These are phyloP conservation scores for Aplysina aerophoba DNA, from an alignment of 37 sponge, comb jelly and placozoan genomes.

Conservation along the genomic window DNA sequence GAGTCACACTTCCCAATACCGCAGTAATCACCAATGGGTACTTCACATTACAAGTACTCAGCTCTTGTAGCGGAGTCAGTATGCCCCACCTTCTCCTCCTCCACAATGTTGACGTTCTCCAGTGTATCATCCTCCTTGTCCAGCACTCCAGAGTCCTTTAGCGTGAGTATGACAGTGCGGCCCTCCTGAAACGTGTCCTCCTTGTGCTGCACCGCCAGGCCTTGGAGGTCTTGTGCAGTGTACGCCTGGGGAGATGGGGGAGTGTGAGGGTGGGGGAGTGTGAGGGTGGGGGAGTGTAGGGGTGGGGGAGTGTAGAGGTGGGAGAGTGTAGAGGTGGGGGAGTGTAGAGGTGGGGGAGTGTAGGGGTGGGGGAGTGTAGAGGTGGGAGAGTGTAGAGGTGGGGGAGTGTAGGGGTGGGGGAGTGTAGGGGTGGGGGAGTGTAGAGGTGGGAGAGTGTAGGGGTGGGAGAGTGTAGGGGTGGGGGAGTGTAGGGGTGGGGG, in stretches of 20 bases:
- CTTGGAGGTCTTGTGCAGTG: slow-evolving; percentile 18
- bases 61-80: no score
- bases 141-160: slow-evolving; percentile 61
- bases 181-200: slow-evolving; percentile 42
- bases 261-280: slow-evolving; percentile 1
- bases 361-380: not conserved
- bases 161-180: slow-evolving; percentile 46
- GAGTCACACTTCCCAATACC: no score
- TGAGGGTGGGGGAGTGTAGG: slow-evolving; percentile 1
- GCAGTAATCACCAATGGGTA: no score
- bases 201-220: slow-evolving; percentile 55
- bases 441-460: not conserved
- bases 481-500: not conserved
- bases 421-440: not conserved
- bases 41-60: no score
- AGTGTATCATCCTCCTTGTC: slow-evolving; percentile 84
- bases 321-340: not conserved
- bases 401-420: not conserved
- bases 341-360: not conserved
- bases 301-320: slow-evolving; percentile 14
- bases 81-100: slow-evolving; percentile 68
- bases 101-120: slow-evolving; percentile 84
- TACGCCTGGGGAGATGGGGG: slow-evolving; percentile 10
- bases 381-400: not conserved
- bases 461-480: slow-evolving; percentile 19